Evolutionary conservation across 2,797 vertebrate species (phyloP), one percentile per base, ranked within the genome.

Genomic region (Neopelma chrysocephalum): DNA sequence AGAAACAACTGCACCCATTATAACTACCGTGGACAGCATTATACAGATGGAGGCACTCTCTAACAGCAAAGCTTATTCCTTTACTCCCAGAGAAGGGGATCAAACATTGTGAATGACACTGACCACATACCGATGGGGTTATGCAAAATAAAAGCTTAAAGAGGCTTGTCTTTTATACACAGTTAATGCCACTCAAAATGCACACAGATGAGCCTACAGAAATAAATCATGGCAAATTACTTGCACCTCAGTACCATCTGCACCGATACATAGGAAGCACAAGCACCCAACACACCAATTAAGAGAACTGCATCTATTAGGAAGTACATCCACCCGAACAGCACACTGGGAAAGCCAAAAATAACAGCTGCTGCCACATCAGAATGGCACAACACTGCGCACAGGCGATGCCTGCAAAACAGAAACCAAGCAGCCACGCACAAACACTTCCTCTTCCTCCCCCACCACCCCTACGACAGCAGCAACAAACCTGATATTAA

Each of bases 361-460:
- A 92, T 89, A 97, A 93, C 91, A 95, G 91, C 83, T 94, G 94
- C 89, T 93, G 94, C 91, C 94, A 95, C 91, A 95, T 81, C 92
- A 72, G 87, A 94, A 51, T 8, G 6, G 87, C 84, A 83, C 76
- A 89, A 79, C 79, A 54, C 68, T 18, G 73, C 25, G 0, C 42
- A 65, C 85, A 72, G 88, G 79, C 69, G 0, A 54, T 79, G 93
- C 73, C 93, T 89, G 92, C 89, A 76, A 72, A 96, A 96, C 79
- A 96, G 90, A 96, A 92, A 95, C 60, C 10, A 73, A 78, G 75
- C 78, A 70, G 94, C 75, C 72, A 86, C 2, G 12, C 76, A 94
- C 54, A 82, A 77, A 75, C 61, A 54, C 80, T 92, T 87, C 93
- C 94, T 87, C 90, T 90, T 96, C 70, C 77, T 85, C 40, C 77